These are phyloP conservation scores for Chrysomela aeneicollis DNA, from an alignment of 2,888 invertebrate genomes.

Conservation along the genomic window DNA sequence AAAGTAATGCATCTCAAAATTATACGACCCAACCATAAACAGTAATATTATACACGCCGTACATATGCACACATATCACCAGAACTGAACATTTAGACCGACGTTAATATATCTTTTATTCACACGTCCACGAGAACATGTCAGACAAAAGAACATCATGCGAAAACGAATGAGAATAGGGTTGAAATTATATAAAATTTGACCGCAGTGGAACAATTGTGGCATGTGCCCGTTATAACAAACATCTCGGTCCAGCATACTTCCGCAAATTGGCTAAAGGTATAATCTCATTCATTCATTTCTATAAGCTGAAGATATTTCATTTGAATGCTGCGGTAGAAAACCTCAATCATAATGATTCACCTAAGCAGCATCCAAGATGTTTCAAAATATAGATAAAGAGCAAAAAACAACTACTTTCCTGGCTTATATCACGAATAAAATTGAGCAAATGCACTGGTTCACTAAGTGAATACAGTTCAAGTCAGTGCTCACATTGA, in stretches of 20 bases:
- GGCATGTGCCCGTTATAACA: constrained; percentile 47
- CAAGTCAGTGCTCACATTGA: too few species aligned
- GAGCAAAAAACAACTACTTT: too few species aligned
- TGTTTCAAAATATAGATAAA: too few species aligned
- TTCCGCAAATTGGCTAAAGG: too few species aligned
- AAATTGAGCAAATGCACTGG: too few species aligned
- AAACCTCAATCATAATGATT: too few species aligned
- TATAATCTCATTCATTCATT: too few species aligned
- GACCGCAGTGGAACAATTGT: constrained; percentile 50
- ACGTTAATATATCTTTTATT: constrained; percentile 45
- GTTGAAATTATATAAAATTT: constrained; percentile 51
- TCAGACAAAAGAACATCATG: constrained; percentile 41
- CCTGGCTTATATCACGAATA: too few species aligned
- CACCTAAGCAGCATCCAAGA: too few species aligned
- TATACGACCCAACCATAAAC: not conserved
- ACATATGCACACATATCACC: constrained; percentile 12
- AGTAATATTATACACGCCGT: not conserved
- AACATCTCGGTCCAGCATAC: constrained; percentile 19
- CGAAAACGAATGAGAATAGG: constrained; percentile 46
- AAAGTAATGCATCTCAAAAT: not conserved
- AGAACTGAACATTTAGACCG: constrained; percentile 30
- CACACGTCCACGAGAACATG: constrained; percentile 33
- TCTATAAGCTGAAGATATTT: too few species aligned
- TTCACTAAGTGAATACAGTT: too few species aligned
- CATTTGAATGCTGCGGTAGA: too few species aligned